Base-by-base conservation (phyloP, 1,140 invertebrate genomes). In the Drosophila pectinifera region DNA sequence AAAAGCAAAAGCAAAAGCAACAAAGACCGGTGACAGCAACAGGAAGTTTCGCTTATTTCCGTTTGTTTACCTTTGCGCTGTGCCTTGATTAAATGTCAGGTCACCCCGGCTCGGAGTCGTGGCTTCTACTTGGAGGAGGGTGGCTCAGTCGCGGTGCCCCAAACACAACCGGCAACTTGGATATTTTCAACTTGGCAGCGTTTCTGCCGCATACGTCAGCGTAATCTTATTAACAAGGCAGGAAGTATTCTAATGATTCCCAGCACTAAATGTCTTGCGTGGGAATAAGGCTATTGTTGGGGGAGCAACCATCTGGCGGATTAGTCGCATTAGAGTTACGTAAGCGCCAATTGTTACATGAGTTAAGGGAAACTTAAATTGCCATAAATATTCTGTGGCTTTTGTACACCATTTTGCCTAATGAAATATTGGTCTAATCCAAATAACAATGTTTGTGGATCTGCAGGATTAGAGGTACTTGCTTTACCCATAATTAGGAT, bases 31-130 rank as follows among this genome's bases (percentile, higher is more conserved):
- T 70, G 73, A 88, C 83, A 76, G 62, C 84, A 73, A 89, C 79
- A 78, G 83, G 83, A 88, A 88, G 84, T 88, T 84, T 88, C 84
- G 84, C 84, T 88, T 84, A 88, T 88, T 88, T 88, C 84, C 84
- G 84, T 89, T 88, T 88, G 84, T 88, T 88, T 88, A 89, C 84
- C 84, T 83, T 83, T 83, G 75, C 80, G 80, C 80, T 88, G 76
- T 72, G 69, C 84, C 76, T 88, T 88, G 84, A 88, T 88, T 88
- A 88, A 88, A 89, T 89, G 83, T 86, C 83, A 86, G 73, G 73
- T 61, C 49, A 68, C 55, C 63, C 63, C 58, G 24, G 58, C 31
- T 67, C 42, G 62, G 31, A 26, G 36, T 42, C 36, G 22, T 26
- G 46, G 24, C 34, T 41, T 28, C 41, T 42, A n/a, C 16, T 59